Base-by-base conservation (phyloP, 2,888 invertebrate genomes). In the Odontocolon sp. region DNA sequence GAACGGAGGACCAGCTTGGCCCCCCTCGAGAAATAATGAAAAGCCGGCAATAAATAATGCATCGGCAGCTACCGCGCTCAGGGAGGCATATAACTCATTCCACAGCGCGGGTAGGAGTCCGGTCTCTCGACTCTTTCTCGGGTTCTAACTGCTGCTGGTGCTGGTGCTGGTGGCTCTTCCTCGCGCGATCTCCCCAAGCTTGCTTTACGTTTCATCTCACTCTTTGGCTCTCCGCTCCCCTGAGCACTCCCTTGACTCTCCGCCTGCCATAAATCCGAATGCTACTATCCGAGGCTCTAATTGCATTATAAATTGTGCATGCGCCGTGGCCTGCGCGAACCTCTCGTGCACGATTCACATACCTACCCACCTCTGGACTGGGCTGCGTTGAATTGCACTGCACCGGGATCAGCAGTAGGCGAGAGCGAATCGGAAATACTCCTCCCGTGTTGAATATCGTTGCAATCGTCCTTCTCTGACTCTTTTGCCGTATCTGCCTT, bases 231-330 rank as follows among this genome's bases (percentile, higher is more conserved):
- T 63, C 71, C 59, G 66, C 73, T 70, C 56, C 73, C 68, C 81
- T 71, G 68, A 67, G 64, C 57, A 59, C 79, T 73, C 72, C 77
- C 77, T 73, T 77, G 63, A 70, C 79, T 72, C 79, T 85, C 84
- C 84, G 81, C 82, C 88, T 86, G 87, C 88, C 89, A 89, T 90
- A 90, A 89, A 90, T 89, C 87, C 89, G 88, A 84, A 86, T 85
- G 87, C 89, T 89, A 88, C 89, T 87, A 88, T 87, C 87, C 84
- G 81, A 86, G 87, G 87, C 88, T 89, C 88, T 90, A 90, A 89
- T 90, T 90, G 90, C 89, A 89, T 90, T 89, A 90, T 90, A 90
- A 90, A 90, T 90, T 90, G 89, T 87, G 88, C 85, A 87, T 87
- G 86, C 83, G 82, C 85, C 85, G 77, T 84, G 83, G 83, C 81